Conservation (phyloP, 2,113 vertebrate species). For the Calidris pugnax region DNA sequence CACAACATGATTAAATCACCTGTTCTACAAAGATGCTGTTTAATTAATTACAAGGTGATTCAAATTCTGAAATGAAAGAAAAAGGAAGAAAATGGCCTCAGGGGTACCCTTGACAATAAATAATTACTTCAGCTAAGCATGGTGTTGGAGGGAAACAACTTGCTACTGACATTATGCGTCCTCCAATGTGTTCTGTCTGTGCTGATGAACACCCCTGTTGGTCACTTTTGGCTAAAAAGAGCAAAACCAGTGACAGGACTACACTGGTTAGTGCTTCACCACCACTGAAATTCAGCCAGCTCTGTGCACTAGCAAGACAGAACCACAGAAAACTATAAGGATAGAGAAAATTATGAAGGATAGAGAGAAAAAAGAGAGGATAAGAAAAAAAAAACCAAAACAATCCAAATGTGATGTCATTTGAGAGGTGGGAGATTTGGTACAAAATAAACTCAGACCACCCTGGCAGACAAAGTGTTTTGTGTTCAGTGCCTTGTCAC, state of each 20-base stretch:
- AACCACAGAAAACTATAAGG: fast-evolving
- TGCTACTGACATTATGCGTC: background rate
- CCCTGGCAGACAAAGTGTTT: background rate
- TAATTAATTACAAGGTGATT: background rate
- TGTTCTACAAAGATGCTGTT: background rate
- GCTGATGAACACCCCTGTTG: background rate
- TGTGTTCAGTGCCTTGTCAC: background rate
- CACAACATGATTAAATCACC: background rate
- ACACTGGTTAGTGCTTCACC: background rate
- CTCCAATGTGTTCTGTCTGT: background rate
- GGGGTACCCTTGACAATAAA: background rate
- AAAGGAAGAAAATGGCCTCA: background rate
- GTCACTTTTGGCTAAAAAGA: background rate
- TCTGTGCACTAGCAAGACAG: background rate
- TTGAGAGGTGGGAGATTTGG: background rate
- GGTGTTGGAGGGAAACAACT: background rate
- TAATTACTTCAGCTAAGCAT: background rate
- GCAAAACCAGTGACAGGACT: background rate
- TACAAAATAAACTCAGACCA: background rate
- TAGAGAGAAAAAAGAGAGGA: background rate
- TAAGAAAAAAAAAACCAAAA: background rate
- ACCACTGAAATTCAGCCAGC: background rate
- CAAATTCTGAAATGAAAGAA: background rate
- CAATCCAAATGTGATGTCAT: no score
- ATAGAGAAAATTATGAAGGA: background rate